Evolutionary conservation across 2,888 invertebrate genomes (phyloP), one percentile per base, ranked within the genome.

Genomic region (Dilophus febrilis): DNA sequence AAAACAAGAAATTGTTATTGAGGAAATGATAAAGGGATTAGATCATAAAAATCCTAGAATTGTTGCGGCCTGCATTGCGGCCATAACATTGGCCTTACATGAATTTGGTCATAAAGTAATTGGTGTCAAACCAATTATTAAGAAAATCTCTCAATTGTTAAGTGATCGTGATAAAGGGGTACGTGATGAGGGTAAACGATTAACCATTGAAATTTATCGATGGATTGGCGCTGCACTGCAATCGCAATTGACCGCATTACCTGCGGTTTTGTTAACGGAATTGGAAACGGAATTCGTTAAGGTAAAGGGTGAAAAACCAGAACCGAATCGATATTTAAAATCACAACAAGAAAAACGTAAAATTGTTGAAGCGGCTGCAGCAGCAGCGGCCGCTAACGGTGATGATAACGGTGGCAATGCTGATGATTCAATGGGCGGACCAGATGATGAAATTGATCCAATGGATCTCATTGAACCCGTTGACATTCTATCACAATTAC

Each of bases 31-130:
- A 16, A 92, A 92, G 64, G 95, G 95, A 28, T 80, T 90, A 65
- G 85, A 88, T 34, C 86, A 86, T 50, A 97, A 97, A 61, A 94
- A 94, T 61, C 95, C 97, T 0, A 97, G 94, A 66, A 86, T 91
- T 44, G 85, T 91, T 0, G 67, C 84, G 0, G 91, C 84, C 0
- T 91, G 88, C 57, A 71, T 85, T 3, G 68, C 76, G 6, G 74
- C 81, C 1, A 61, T 84, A 7, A 79, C 82, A 18, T 70, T 76
- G 33, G 81, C 86, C 1, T 61, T 95, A 19, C 78, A 79, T 50
- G 86, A 86, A 58, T 97, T 94, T 63, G 95, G 97, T 1, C 75
- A 81, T 40, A 94, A 94, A 67, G 84, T 92, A 3, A 73, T 97
- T 12, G 76, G 72, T 46, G 72, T 91, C 16, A 95, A 94, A 56